Evolutionary conservation across 2,113 vertebrate genomes (phyloP).

Genomic region (Sterrhoptilus dennistouni): DNA sequence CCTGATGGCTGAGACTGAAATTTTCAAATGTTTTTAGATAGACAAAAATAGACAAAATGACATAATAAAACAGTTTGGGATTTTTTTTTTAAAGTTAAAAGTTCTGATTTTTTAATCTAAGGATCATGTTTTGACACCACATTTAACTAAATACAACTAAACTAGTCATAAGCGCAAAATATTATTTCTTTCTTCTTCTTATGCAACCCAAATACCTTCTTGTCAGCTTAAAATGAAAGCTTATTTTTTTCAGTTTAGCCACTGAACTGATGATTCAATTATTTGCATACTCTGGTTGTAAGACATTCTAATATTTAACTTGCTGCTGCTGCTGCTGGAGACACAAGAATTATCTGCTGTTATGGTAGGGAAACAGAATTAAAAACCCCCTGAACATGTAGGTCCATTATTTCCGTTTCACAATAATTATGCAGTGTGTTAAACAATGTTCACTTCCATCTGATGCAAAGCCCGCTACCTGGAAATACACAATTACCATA

Average conservation of each 20-base stretch:
- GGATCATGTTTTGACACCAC: background rate
- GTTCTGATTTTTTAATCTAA: background rate
- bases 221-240: conserved; percentile 17
- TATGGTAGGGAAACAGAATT: conserved; percentile 17
- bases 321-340: background rate
- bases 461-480: conserved; percentile 16
- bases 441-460: conserved; percentile 39
- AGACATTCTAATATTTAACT: conserved; percentile 52
- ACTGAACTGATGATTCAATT: conserved; percentile 16
- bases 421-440: conserved; percentile 35
- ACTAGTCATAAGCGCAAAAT: background rate
- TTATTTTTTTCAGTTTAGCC: conserved; percentile 27
- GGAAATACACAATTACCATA: conserved; percentile 66
- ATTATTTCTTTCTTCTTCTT: background rate
- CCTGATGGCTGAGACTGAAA: background rate
- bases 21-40: background rate
- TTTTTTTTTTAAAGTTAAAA: background rate
- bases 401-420: conserved; percentile 39
- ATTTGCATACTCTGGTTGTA: conserved; percentile 37
- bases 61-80: background rate
- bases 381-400: background rate
- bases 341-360: conserved; percentile 29
- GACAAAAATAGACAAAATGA: background rate
- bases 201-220: background rate
- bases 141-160: background rate